phyloP scores from a whole-genome alignment of 2,113 vertebrate species.

The Dicaeum eximium region DNA sequence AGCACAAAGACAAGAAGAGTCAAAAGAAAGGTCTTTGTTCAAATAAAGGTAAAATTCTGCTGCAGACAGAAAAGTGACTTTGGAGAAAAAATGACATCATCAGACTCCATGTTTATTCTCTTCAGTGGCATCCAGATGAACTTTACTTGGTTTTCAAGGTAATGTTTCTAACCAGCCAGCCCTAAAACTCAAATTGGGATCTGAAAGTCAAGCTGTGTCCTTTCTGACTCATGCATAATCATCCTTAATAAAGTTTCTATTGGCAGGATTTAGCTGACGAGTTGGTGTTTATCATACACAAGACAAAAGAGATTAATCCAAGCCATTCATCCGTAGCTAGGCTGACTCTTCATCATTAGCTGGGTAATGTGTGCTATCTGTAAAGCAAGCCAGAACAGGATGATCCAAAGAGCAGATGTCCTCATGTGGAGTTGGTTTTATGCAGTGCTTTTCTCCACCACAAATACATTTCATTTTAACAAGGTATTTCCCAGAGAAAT shows the following conservation, averaged over 20 bases:
- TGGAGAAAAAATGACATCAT: not conserved
- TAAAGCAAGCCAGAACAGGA: not conserved
- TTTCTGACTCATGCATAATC: conserved; percentile 50
- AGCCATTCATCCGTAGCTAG: conserved; percentile 23
- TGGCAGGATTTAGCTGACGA: conserved; percentile 42
- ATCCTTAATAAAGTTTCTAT: conserved; percentile 35
- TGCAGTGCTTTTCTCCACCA: not conserved
- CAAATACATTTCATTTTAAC: not conserved
- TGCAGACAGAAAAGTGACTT: conserved; percentile 13
- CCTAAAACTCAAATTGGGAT: conserved; percentile 27
- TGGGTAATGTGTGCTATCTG: not conserved
- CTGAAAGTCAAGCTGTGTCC: conserved; percentile 58
- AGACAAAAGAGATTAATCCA: conserved; percentile 47
- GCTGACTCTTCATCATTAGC: conserved; percentile 12
- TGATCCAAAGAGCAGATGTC: not conserved
- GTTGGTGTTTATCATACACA: conserved; percentile 37
- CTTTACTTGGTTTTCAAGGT: conserved; percentile 52
- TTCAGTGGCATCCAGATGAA: conserved; percentile 26
- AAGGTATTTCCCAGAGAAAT: not conserved
- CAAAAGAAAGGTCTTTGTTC: not conserved
- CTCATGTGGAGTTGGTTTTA: not conserved
- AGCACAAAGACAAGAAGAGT: not conserved
- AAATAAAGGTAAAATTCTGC: not conserved
- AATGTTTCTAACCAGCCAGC: conserved; percentile 36
- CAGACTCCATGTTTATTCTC: not conserved